Base-by-base conservation (phyloP, 1,140 invertebrate species). In the Listronotus oregonensis region DNA sequence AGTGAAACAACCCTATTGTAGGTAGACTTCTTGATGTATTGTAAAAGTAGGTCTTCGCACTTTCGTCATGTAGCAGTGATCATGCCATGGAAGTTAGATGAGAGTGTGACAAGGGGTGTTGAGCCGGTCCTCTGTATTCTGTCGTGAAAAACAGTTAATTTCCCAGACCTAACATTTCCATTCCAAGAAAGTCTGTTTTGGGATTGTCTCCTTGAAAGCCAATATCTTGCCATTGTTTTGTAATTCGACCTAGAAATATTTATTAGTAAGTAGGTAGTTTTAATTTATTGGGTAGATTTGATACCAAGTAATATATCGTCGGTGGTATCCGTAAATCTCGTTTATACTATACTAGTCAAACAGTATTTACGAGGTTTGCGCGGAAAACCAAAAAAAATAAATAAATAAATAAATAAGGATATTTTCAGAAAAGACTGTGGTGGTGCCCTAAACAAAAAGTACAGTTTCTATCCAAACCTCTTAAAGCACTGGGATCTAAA, bases 151-250 rank as follows among this genome's bases (percentile, higher is more conserved):
- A 97, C 72, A 97, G 75, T 3, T 99, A 81, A 81, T 98, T 96
- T 72, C 97, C 90, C 21, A 99, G 79, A 4, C 96, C 95, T 12
- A 99, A 82, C n/a, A 97, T 79, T 58, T 97, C 97, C 95, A 98
- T 98, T 60, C 96, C 97, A 49, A 97, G 85, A 75, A 99, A 99
- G 82, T 99, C 97, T 1, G 97, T 99, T 80, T 93, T 91, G 0
- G 97, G 97, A 83, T 99, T 96, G 73, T 97, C 92, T 12, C 97
- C 97, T 84, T 97, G 90, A 78, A 97, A 99, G 8, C 97, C 97
- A 71, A 99, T 95, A 31, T 92, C 85, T 73, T 94, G 90, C 97
- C 97, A 99, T 73, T 98, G 95, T 73, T 94, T 94, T 5, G 90
- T 90, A 0, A 94, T 84, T 69, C 95, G 62, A 17, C 62, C 67